Conservation (phyloP, 2,888 invertebrate genomes). For the Bembecia ichneumoniformis region DNA sequence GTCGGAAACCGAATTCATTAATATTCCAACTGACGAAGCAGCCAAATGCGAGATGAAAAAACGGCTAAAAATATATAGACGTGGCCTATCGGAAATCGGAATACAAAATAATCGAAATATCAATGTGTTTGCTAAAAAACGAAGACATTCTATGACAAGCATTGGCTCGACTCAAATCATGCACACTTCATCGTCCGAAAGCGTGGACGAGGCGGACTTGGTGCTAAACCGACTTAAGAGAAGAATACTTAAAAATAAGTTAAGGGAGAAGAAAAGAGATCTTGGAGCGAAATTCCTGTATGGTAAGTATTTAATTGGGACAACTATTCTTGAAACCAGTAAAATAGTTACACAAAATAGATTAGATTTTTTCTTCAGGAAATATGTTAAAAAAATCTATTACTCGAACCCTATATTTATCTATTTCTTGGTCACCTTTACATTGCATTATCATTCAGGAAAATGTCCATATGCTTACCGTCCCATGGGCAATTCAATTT, state of each 20-base stretch:
- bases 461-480: too few relatives aligned
- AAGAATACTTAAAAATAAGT: constrained; percentile 65
- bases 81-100: constrained; percentile 61
- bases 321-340: neutral
- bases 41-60: constrained; percentile 63
- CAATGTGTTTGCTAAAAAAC: constrained; percentile 37
- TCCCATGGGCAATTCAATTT: too few relatives aligned
- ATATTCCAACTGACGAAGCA: constrained; percentile 52
- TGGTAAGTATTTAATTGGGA: constrained; percentile 30
- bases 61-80: constrained; percentile 64
- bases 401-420: neutral
- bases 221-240: constrained; percentile 63
- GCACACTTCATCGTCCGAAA: constrained; percentile 64
- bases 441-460: too few relatives aligned
- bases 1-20: constrained; percentile 53
- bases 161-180: constrained; percentile 29
- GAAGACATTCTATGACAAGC: constrained; percentile 48
- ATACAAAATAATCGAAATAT: constrained; percentile 24
- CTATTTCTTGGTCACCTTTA: too few relatives aligned
- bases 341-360: neutral
- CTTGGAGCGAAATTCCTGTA: constrained; percentile 43
- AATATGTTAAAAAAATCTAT: constrained; percentile 5
- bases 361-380: constrained; percentile 4
- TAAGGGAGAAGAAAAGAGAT: constrained; percentile 55
- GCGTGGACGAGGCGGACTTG: constrained; percentile 66